Base-by-base conservation (phyloP, 92 coral and sea anemone species). In the Epizoanthus scotinus region DNA sequence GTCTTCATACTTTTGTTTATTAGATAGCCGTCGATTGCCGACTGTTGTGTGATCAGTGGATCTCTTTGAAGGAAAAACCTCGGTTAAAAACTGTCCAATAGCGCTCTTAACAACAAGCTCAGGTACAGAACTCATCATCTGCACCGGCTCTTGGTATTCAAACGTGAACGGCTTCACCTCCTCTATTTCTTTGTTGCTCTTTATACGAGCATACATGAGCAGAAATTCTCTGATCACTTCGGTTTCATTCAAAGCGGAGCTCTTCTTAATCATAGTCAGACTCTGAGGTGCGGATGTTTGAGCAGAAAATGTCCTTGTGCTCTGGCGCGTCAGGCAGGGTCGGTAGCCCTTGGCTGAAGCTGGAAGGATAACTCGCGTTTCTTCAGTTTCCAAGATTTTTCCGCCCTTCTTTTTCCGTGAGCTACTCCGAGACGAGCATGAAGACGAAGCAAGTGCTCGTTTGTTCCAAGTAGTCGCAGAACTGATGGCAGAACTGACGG, bases 101-200 rank as follows among this genome's bases (percentile, higher is more conserved):
- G 94, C 94, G 65, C 97, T 92, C 57, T 92, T 92, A 25, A 93
- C 88, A 3, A 93, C 94, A 28, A 93, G 74, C 80, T 90, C 94
- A 0, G 97, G 97, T 19, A 93, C 86, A 8, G 87, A 72, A 28
- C 97, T 93, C 27, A 90, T 74, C 97, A 93, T 93, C 21, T 89
- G 86, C 8, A 80, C 91, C 5, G 87, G 84, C 8, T 66, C 62
- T 58, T 36, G 71, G 26, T 62, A 68, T 18, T 83, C 62, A 73
- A 67, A 38, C 15, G 21, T 54, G 20, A 82, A 80, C 6, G 73
- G 55, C 21, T 28, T 55, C 25, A 52, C 53, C 2, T 60, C 75
- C 5, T 26, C 84, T n/a, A 34, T 49, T 25, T 66, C 31, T 8
- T 60, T 83, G 31, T 75, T 73, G 6, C 78, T 83, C 62, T 89